Conservation (phyloP, 2,888 invertebrate genomes). For the Hirtodrosophila trivittata region DNA sequence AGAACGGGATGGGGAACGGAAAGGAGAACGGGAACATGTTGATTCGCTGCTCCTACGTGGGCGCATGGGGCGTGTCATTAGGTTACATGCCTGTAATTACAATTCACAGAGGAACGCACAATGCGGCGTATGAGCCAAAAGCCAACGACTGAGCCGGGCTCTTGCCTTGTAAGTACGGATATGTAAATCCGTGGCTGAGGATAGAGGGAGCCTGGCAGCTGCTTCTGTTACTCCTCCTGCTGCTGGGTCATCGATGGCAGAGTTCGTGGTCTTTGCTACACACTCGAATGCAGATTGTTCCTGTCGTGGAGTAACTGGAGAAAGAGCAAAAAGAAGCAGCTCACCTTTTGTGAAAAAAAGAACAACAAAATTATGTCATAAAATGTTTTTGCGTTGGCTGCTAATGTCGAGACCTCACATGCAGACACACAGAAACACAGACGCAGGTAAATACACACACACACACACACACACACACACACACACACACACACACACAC, state of each 20-base stretch:
- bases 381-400: slow-evolving; percentile 61
- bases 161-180: slow-evolving; percentile 20
- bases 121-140: slow-evolving; percentile 34
- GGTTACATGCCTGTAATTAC: slow-evolving; percentile 76
- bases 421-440: not conserved
- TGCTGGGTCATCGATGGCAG: slow-evolving; percentile 59
- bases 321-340: slow-evolving; percentile 5
- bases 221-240: not conserved
- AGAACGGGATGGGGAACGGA: not conserved
- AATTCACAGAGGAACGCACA: slow-evolving; percentile 66
- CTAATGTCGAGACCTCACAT: slow-evolving; percentile 48
- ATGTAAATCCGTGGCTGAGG: slow-evolving; percentile 37
- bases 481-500: not conserved
- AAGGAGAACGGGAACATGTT: slow-evolving; percentile 38
- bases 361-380: slow-evolving; percentile 77
- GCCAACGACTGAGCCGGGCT: slow-evolving; percentile 21
- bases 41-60: slow-evolving; percentile 22
- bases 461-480: slow-evolving; percentile 13
- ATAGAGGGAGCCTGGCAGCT: not conserved
- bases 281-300: slow-evolving; percentile 47
- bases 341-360: slow-evolving; percentile 37
- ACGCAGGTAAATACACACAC: not conserved
- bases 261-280: slow-evolving; percentile 25
- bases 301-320: not conserved
- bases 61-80: slow-evolving; percentile 67